phyloP scores from a whole-genome alignment of 2,113 vertebrate genomes.

The Cygnus atratus region DNA sequence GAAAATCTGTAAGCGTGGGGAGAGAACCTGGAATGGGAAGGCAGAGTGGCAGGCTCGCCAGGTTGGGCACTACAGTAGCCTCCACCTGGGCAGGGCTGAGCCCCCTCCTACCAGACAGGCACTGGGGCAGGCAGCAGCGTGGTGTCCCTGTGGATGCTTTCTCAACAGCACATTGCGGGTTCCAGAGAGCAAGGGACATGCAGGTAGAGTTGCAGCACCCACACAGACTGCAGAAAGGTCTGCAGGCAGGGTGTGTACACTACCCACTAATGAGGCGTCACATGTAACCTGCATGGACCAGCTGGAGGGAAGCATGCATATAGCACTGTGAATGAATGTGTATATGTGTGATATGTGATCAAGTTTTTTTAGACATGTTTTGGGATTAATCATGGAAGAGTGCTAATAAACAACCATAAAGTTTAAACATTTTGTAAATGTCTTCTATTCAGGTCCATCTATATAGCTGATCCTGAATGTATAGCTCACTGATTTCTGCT shows the following conservation, averaged over 20 bases:
- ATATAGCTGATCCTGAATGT: not conserved
- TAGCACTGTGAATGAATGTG: too few species aligned
- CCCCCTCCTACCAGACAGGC: too few species aligned
- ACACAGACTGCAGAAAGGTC: accelerated
- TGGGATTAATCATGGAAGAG: not conserved
- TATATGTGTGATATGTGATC: too few species aligned
- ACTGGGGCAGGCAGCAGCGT: too few species aligned
- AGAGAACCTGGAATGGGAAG: not conserved
- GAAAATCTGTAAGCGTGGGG: not conserved
- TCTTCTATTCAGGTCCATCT: not conserved
- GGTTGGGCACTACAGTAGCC: not conserved
- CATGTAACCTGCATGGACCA: not conserved
- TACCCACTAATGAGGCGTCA: too few species aligned
- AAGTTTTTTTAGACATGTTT: too few species aligned
- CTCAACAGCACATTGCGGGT: too few species aligned
- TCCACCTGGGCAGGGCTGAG: too few species aligned
- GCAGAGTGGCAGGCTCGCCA: not conserved
- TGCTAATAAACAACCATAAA: not conserved
- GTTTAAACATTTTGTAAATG: not conserved
- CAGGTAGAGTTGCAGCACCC: not conserved
- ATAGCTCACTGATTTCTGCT: not conserved
- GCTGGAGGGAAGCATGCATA: accelerated
- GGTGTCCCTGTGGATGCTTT: too few species aligned
- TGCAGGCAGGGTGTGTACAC: not conserved
- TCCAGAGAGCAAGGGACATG: too few species aligned